phyloP scores from a whole-genome alignment of 92 coral and sea anemone species.

The Ricordea florida region DNA sequence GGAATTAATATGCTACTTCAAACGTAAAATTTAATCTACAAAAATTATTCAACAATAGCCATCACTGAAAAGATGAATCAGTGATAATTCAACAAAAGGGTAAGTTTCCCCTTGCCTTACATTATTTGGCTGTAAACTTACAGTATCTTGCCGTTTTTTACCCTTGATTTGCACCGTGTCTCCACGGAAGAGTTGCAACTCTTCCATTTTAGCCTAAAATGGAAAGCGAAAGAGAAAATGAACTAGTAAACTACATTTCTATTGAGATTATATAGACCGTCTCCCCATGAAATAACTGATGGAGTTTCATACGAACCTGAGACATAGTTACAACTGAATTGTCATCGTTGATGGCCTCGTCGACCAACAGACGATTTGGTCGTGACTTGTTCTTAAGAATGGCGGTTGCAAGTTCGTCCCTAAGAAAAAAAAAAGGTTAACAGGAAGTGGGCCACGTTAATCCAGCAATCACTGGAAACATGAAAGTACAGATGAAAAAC shows the following conservation, averaged over 20 bases:
- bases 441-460: slow-evolving; percentile 57
- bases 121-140: slow-evolving; percentile 44
- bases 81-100: no score
- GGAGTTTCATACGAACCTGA: slow-evolving; percentile 73
- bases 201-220: slow-evolving; percentile 94
- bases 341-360: slow-evolving; percentile 98
- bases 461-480: background rate
- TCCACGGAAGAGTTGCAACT: slow-evolving; percentile 94
- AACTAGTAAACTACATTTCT: no score
- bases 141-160: slow-evolving; percentile 97
- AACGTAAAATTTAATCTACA: no score
- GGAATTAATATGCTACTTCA: no score
- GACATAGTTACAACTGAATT: slow-evolving; percentile 98
- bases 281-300: no score
- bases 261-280: no score
- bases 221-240: slow-evolving; percentile 29
- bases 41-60: no score
- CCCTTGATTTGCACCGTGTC: slow-evolving; percentile 98
- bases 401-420: slow-evolving; percentile 98
- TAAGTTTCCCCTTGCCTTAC: no score
- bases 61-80: no score
- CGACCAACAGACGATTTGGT: slow-evolving; percentile 95
- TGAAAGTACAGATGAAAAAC: background rate
- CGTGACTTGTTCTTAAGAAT: slow-evolving; percentile 88
- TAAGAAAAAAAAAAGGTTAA: slow-evolving; percentile 38